Evolutionary conservation across 1,140 invertebrate genomes (phyloP).

Genomic region (Berghia stephanieae): DNA sequence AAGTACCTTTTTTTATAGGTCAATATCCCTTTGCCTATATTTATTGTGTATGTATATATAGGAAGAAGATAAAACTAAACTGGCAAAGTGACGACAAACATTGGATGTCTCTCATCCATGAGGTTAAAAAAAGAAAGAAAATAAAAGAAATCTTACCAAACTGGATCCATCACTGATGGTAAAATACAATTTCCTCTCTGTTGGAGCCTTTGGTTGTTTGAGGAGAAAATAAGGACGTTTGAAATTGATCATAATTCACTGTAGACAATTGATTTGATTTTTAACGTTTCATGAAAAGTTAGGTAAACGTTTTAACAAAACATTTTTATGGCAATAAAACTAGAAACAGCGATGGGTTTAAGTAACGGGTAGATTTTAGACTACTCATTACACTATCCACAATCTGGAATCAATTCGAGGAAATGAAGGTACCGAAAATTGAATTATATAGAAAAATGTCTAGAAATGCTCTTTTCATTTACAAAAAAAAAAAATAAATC

Average conservation of each 20-base stretch:
- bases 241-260: neutral
- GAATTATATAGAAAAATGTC: too few relatives aligned
- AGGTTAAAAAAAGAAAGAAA: neutral
- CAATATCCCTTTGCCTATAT: too few relatives aligned
- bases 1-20: neutral
- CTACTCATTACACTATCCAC: too few relatives aligned
- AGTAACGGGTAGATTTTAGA: neutral
- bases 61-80: too few relatives aligned
- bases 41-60: too few relatives aligned
- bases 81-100: too few relatives aligned
- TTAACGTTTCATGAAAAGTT: neutral
- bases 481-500: too few relatives aligned
- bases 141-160: constrained; percentile 24
- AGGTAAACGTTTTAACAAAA: neutral
- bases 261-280: neutral
- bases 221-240: neutral
- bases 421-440: too few relatives aligned
- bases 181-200: constrained; percentile 46
- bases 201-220: constrained; percentile 39
- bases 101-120: too few relatives aligned
- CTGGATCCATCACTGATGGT: constrained; percentile 37
- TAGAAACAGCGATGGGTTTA: neutral
- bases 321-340: neutral
- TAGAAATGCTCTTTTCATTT: too few relatives aligned
- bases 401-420: too few relatives aligned